Base-by-base conservation (phyloP, 1,140 invertebrate species). In the Penaeus japonicus region DNA sequence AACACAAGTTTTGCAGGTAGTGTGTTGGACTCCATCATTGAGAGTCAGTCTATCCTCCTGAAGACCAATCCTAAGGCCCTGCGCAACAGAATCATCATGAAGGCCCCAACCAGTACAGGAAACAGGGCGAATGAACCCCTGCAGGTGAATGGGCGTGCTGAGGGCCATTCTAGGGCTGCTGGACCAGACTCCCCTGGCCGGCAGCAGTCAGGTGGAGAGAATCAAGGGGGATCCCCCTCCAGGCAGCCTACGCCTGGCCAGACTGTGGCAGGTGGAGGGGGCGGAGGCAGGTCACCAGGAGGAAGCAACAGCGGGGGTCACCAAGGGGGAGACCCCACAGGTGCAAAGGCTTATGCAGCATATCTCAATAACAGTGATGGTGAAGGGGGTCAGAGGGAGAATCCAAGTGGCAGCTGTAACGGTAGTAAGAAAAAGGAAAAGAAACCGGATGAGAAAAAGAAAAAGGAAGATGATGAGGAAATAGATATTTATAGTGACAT, bases 341-440 rank as follows among this genome's bases (percentile, higher is more conserved):
- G 87, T 47, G 35, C 87, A 24, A 88, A 84, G 78, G 20, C 80
- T 1, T 88, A 83, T 62, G 22, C 87, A 35, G 81, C 81, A 20
- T 88, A 78, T 65, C 30, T 84, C n/a, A 88, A 55, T 77, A 84
- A 89, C 70, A 89, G 78, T 62, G 87, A 82, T 73, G 87, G 85
- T 59, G 84, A 84, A 30, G 79, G 65, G 53, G 62, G 84, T 47
- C 80, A 83, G 86, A 54, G 55, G 89, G 55, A 82, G 85, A 65
- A 88, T 30, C 75, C 93, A 92, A n/a, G 92, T 93, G 65, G 89
- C 92, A 70, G 92, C 92, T 1, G 85, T 92, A 12, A 88, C 62
- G 87, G 87, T 24, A 59, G 80, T 77, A 91, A 92, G 7, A 91
- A 92, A 35, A 86, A 87, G 84, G 85, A 80, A 77, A 81, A 81